phyloP scores from a whole-genome alignment of 2,113 vertebrate genomes.

The Nanger granti region DNA sequence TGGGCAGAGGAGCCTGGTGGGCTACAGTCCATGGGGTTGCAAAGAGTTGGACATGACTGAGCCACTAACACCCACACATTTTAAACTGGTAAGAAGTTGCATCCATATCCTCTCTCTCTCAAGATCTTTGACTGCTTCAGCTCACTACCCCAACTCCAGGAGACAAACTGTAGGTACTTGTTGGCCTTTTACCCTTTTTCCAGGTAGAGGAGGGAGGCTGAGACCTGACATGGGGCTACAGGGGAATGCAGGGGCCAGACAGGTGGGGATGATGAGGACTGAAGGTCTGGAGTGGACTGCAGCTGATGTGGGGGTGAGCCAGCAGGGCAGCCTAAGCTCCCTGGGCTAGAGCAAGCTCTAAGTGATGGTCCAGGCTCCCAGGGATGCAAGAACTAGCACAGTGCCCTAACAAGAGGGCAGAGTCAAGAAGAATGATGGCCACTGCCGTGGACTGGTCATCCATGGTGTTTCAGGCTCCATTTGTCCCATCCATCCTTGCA shows the following conservation, averaged over 20 bases:
- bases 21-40: neutral
- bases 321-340: neutral
- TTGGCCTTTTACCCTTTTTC: neutral
- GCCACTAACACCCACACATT: neutral
- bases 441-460: neutral
- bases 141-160: neutral
- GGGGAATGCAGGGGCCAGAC: neutral
- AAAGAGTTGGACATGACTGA: neutral
- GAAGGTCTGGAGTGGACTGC: neutral
- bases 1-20: neutral
- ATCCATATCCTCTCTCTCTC: neutral
- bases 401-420: neutral
- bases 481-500: neutral
- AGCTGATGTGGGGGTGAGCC: neutral
- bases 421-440: neutral
- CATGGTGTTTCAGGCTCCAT: neutral
- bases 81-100: neutral
- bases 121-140: neutral
- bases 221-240: neutral
- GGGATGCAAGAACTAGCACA: neutral
- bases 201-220: neutral
- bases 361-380: neutral
- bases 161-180: neutral
- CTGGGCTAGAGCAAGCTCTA: neutral
- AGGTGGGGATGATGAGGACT: neutral